A percentile compares a stretch with the other conserved stretches of the same genome.
These are phyloP conservation scores for Arenaria interpres DNA, from an alignment of 2,113 vertebrate species.

Conservation along the genomic window DNA sequence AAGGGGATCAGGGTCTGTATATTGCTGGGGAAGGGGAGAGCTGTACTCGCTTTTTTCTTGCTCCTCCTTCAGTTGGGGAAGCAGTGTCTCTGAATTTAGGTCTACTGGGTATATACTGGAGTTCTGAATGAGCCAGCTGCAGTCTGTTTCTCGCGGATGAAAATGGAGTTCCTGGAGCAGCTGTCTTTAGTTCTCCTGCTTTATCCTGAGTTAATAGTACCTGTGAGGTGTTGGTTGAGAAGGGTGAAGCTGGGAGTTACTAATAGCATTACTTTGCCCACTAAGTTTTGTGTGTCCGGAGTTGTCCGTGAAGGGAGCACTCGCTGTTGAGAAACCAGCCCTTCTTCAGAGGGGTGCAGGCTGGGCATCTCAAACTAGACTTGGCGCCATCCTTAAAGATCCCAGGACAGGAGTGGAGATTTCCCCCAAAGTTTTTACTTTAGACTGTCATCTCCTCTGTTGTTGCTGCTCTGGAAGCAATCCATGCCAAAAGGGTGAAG, in stretches of 20 bases:
- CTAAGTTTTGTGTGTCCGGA: neutral
- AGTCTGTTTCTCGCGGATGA: neutral
- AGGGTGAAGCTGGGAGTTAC: neutral
- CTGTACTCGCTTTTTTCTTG: neutral
- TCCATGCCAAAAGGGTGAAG: neutral
- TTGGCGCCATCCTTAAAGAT: neutral
- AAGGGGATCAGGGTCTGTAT: neutral
- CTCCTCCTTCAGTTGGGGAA: neutral
- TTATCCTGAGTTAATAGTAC: neutral
- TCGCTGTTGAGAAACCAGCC: neutral
- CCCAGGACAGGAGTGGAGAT: neutral
- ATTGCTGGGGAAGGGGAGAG: neutral
- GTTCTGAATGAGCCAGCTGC: neutral
- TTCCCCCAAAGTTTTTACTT: neutral
- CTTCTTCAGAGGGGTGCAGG: neutral
- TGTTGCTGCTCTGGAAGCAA: neutral
- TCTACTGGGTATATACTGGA: neutral
- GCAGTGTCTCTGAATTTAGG: neutral
- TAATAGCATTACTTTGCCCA: neutral
- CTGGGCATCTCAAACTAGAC: neutral
- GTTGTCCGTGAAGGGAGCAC: neutral
- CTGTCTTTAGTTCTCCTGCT: neutral
- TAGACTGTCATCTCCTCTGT: neutral
- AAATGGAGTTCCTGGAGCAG: neutral
- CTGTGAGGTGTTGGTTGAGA: neutral